phyloP scores from a whole-genome alignment of 2,888 invertebrate species.

The Tetragonula carbonaria region DNA sequence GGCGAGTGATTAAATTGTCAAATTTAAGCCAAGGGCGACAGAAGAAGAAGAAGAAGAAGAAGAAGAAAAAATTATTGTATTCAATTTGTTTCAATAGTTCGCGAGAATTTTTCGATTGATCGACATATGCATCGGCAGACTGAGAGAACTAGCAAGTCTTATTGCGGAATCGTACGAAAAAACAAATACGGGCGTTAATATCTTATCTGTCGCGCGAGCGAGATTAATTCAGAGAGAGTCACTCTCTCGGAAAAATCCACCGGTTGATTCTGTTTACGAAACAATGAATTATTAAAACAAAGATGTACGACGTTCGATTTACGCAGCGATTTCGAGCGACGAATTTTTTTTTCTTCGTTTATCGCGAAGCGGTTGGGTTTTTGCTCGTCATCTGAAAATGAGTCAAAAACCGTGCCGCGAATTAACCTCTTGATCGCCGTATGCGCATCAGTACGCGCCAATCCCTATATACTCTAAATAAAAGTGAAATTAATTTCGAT shows the following conservation, averaged over 20 bases:
- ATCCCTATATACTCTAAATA: too few relatives aligned
- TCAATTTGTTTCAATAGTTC: neutral
- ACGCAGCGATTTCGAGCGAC: too few relatives aligned
- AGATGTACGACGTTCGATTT: neutral
- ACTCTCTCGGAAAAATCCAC: neutral
- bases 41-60: too few relatives aligned
- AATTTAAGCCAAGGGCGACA: neutral
- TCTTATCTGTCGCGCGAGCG: neutral
- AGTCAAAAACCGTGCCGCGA: too few relatives aligned
- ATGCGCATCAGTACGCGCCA: too few relatives aligned
- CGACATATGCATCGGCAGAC: neutral
- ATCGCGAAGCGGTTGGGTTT: neutral
- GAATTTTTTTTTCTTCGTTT: neutral
- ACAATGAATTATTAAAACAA: neutral
- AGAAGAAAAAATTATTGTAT: neutral
- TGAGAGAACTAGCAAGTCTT: neutral
- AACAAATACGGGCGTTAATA: neutral
- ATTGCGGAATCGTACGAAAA: too few relatives aligned
- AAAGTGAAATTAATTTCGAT: too few relatives aligned
- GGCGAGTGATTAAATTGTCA: conserved; percentile 12
- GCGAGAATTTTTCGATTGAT: neutral
- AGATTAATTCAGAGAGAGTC: neutral
- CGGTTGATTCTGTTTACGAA: neutral
- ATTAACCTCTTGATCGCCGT: too few relatives aligned
- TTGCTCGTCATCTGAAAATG: too few relatives aligned